Base-by-base conservation (phyloP, 2,113 vertebrate species). In the Apodemus sylvaticus region DNA sequence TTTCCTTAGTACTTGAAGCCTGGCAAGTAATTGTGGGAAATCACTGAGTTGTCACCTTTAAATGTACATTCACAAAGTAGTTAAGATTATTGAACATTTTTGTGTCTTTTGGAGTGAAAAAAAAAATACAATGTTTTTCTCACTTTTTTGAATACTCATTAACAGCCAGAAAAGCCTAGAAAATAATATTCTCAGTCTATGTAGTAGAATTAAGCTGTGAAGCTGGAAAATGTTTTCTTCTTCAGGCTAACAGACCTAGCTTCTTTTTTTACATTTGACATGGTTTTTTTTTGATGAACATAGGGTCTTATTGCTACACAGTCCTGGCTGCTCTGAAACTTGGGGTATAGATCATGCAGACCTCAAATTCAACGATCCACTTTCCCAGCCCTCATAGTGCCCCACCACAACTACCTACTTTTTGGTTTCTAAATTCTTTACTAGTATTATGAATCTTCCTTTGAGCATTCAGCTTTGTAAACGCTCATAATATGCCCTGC, bases 91-190 rank as follows among this genome's bases (percentile, higher is more conserved):
- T 97, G 76, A 95, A 94, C 34, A n/a, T 24, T 86, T 62, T 82
- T 83, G 24, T 92, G 42, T 78, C 45, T 6, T 68, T 45, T 91
- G 51, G 51, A 70, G 42, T 31, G 39, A 73, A 71, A 85, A 81
- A 78, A 70, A 53, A 64, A 64, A 62, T 62, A 64, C 24, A 64
- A 12, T 73, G 22, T 60, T 93, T 96, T 77, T 82, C 36, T 94
- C 68, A 85, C 10, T 85, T 36, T 76, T 92, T n/a, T 77, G 73
- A 93, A 64, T 96, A 48, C 42, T 29, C 58, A 26, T 58, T 92
- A 95, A 62, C 60, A 95, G 9, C 62, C 94, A 53, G 96, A 90
- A 96, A 91, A 91, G 94, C 39, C 31, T 92, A 78, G 85, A 90
- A 95, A 96, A 92, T 81, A 76, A 8, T 94, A 53, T 31, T 10